Base-by-base conservation (phyloP, 2,113 vertebrate genomes). In the Platanista minor region DNA sequence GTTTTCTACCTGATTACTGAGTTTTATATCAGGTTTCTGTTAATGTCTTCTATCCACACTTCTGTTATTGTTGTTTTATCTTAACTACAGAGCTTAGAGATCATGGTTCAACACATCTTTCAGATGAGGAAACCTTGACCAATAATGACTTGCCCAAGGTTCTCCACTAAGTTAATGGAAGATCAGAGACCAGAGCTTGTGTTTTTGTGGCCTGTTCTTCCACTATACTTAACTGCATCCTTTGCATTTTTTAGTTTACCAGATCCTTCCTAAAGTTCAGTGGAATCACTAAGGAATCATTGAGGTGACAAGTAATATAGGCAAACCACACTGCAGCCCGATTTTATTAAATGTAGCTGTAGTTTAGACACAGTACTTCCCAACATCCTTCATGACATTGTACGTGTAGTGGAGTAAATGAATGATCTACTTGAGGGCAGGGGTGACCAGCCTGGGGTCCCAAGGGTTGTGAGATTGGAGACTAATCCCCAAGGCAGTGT, bases 171-270 rank as follows among this genome's bases (percentile, higher is more conserved):
- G 20, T 84, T 94, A 49, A 61, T 75, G 36, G 23, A 91, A 93
- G 12, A 94, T 0, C 43, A 92, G 74, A 84, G 39, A 74, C 31
- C 17, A 92, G 67, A 95, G 12, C 52, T 52, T 87, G 8, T 91
- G n/a, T 87, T 69, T 87, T 84, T 93, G 72, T 85, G 17, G n/a
- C 23, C 52, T 90, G 31, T 91, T 84, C 11, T 84, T 92, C 64
- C 41, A 87, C 31, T 93, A 14, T 71, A 52, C 9, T 67, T 92
- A 52, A 54, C 14, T 82, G 17, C 21, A 25, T 90, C 27, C 25
- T 92, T 87, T 92, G 43, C 43, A 29, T n/a, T 74, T 74, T 95
- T 95, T 87, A 80, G 95, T 97, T 95, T 89, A 72, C 36, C 33
- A 89, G 43, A 82, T 61, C 10, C 12, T 84, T 92, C 74, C 23